Evolutionary conservation across 2,113 vertebrate species (phyloP).

Genomic region (Heterotis niloticus): DNA sequence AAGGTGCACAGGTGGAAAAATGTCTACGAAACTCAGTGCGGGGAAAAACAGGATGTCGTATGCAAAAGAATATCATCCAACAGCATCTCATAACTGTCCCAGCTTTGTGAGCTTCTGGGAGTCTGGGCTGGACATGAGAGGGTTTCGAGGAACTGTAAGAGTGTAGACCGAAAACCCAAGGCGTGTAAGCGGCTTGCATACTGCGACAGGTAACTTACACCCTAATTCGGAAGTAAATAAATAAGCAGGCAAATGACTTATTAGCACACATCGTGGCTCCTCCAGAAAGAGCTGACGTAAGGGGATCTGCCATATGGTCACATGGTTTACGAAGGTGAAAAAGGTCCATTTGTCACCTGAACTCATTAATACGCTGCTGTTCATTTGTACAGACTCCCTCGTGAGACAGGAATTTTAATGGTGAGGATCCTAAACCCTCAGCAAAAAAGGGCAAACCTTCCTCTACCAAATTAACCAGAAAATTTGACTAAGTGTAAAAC

Average conservation of each 20-base stretch:
- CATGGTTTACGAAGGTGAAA: slow-evolving; percentile 3
- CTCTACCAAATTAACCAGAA: background rate
- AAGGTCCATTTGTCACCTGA: background rate
- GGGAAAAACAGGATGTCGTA: too few relatives aligned
- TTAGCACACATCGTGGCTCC: too few relatives aligned
- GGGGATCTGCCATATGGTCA: background rate
- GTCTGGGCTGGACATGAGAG: too few relatives aligned
- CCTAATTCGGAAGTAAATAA: background rate
- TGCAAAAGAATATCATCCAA: background rate
- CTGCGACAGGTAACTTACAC: background rate
- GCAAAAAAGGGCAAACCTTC: background rate
- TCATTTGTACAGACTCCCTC: background rate
- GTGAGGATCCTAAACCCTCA: background rate
- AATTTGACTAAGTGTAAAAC: background rate
- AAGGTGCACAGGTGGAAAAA: background rate
- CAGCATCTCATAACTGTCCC: background rate
- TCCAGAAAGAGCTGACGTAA: slow-evolving; percentile 8
- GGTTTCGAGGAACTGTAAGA: too few relatives aligned
- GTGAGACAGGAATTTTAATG: background rate
- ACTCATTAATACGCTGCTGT: background rate
- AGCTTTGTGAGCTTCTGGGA: too few relatives aligned
- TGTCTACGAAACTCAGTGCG: background rate
- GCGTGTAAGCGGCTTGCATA: background rate
- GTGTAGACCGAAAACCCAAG: too few relatives aligned
- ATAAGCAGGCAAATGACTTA: background rate